Evolutionary conservation across 2,797 vertebrate genomes (phyloP).

Genomic region (Sebastes glaucus): DNA sequence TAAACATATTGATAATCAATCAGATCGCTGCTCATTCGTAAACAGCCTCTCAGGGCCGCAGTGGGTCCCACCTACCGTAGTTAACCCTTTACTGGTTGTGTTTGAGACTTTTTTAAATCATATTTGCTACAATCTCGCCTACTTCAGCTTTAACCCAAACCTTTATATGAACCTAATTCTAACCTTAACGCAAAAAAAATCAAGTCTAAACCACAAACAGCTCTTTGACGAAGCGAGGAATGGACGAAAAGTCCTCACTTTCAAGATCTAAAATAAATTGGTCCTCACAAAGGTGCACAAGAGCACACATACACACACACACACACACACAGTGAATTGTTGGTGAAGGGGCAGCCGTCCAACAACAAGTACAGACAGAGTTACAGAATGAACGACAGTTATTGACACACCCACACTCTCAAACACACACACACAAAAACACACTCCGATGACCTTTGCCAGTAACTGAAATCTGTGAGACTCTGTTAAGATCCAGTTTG

Average conservation of each 20-base stretch:
- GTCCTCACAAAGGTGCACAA: not conserved
- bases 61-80: too few relatives aligned
- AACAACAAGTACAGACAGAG: conserved; percentile 52
- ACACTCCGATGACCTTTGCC: not conserved
- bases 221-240: not conserved
- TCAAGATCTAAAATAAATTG: not conserved
- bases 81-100: too few relatives aligned
- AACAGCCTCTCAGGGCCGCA: too few relatives aligned
- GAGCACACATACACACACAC: too few relatives aligned
- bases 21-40: too few relatives aligned
- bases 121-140: too few relatives aligned
- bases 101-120: too few relatives aligned
- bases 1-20: too few relatives aligned
- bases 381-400: conserved; percentile 5
- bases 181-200: not conserved
- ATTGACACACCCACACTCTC: conserved; percentile 19
- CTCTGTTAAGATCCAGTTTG: not conserved
- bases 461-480: not conserved
- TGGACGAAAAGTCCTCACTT: not conserved
- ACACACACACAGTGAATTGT: not conserved
- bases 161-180: not conserved
- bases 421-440: not conserved
- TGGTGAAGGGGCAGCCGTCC: not conserved
- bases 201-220: not conserved
- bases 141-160: too few relatives aligned